These are phyloP conservation scores for Gymnocephalus cernua DNA, from an alignment of 2,113 vertebrate species.

Conservation along the genomic window DNA sequence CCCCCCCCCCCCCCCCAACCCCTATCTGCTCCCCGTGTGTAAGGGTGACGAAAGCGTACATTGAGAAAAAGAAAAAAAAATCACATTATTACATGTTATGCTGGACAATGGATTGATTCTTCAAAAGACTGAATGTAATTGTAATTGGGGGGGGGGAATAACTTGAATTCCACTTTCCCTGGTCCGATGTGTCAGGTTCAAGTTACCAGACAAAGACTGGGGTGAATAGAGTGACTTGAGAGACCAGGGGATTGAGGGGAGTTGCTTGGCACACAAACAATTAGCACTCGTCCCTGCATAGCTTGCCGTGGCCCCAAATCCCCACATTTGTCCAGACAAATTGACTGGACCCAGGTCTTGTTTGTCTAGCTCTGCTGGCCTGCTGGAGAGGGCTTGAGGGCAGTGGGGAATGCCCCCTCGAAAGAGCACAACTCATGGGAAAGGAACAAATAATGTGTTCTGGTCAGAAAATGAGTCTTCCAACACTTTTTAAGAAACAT, in stretches of 20 bases:
- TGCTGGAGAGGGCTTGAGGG: conserved; percentile 60
- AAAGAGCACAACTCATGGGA: conserved; percentile 60
- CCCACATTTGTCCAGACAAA: conserved; percentile 85
- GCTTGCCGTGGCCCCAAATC: conserved; percentile 80
- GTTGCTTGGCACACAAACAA: conserved; percentile 81
- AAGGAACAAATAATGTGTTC: conserved; percentile 48
- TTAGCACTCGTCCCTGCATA: conserved; percentile 76
- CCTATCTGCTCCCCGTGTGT: conserved; percentile 24
- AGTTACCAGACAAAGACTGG: conserved; percentile 74
- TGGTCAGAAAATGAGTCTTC: conserved; percentile 32
- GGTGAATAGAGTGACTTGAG: conserved; percentile 75
- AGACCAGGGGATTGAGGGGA: conserved; percentile 67
- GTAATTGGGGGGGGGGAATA: neutral
- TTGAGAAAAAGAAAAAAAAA: conserved; percentile 19
- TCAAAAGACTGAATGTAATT: conserved; percentile 3
- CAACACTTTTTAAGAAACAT: neutral
- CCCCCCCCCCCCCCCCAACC: neutral
- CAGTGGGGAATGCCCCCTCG: conserved; percentile 42
- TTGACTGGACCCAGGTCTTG: conserved; percentile 82
- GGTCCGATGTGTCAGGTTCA: conserved; percentile 75
- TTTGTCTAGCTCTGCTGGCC: conserved; percentile 77
- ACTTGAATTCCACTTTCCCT: conserved; percentile 33
- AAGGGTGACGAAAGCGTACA: neutral
- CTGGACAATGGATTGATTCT: neutral
- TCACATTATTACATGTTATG: conserved; percentile 31